Evolutionary conservation across 2,797 vertebrate genomes (phyloP).

Genomic region (Eulemur albifrons): DNA sequence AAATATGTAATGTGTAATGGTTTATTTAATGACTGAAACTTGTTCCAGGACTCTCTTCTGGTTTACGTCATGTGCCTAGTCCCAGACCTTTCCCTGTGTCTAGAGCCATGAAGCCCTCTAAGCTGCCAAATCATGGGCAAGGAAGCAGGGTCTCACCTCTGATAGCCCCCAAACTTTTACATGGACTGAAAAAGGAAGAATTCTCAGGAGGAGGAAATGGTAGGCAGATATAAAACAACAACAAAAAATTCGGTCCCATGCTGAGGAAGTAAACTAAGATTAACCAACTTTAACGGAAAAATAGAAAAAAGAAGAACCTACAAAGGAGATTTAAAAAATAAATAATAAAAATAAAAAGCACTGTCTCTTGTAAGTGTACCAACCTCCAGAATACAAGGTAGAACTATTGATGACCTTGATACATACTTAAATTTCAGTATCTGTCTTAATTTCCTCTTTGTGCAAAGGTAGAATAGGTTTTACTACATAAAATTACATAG

Average conservation of each 20-base stretch:
- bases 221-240: neutral
- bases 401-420: neutral
- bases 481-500: neutral
- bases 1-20: neutral
- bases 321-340: neutral
- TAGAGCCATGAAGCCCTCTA: neutral
- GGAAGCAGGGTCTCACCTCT: neutral
- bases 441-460: neutral
- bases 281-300: neutral
- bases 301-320: neutral
- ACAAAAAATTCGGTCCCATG: neutral
- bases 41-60: no score
- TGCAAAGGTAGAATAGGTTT: neutral
- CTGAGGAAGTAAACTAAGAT: neutral
- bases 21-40: neutral
- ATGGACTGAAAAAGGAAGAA: neutral
- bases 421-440: neutral
- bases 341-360: neutral
- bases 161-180: neutral
- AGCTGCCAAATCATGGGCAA: neutral
- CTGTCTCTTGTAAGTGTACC: neutral
- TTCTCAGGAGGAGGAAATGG: neutral
- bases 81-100: neutral
- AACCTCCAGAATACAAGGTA: neutral
- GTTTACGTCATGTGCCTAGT: neutral